A percentile compares a stretch with the other conserved stretches of the same genome.
phyloP scores from a whole-genome alignment of 1,140 invertebrate species.

The Zaprionus kolodkinae region DNA sequence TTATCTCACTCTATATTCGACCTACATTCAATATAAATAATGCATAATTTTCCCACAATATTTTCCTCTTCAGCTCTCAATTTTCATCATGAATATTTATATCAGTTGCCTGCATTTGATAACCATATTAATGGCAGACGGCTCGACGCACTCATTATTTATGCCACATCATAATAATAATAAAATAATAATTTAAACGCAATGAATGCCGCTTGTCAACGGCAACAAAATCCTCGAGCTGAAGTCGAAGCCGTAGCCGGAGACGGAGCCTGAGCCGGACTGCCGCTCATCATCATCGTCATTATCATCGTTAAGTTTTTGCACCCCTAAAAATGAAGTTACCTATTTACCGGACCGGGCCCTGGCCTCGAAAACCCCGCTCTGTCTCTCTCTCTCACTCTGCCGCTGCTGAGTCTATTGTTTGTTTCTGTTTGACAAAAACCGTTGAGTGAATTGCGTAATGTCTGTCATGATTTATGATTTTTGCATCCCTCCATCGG shows the following conservation, averaged over 20 bases:
- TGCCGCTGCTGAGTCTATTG: slow-evolving; percentile 54
- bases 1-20: neutral
- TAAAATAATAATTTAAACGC: slow-evolving; percentile 82
- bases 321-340: slow-evolving; percentile 69
- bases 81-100: slow-evolving; percentile 63
- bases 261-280: slow-evolving; percentile 23
- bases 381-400: slow-evolving; percentile 5
- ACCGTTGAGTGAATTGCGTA: slow-evolving; percentile 79
- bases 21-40: slow-evolving; percentile 16
- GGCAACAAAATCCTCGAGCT: slow-evolving; percentile 57
- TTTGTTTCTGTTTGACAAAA: slow-evolving; percentile 79
- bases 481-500: slow-evolving; percentile 62
- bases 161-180: slow-evolving; percentile 75
- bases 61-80: slow-evolving; percentile 46
- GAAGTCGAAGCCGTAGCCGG: slow-evolving; percentile 14
- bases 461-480: slow-evolving; percentile 75
- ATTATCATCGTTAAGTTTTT: slow-evolving; percentile 41
- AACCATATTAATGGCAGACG: slow-evolving; percentile 72
- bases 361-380: slow-evolving; percentile 14
- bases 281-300: slow-evolving; percentile 53
- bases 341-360: slow-evolving; percentile 52
- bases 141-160: slow-evolving; percentile 44
- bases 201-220: slow-evolving; percentile 80
- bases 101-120: slow-evolving; percentile 72
- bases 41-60: slow-evolving; percentile 19